These are phyloP conservation scores for Phataginus tetradactyla DNA, from an alignment of 2,797 vertebrate genomes.

Conservation along the genomic window DNA sequence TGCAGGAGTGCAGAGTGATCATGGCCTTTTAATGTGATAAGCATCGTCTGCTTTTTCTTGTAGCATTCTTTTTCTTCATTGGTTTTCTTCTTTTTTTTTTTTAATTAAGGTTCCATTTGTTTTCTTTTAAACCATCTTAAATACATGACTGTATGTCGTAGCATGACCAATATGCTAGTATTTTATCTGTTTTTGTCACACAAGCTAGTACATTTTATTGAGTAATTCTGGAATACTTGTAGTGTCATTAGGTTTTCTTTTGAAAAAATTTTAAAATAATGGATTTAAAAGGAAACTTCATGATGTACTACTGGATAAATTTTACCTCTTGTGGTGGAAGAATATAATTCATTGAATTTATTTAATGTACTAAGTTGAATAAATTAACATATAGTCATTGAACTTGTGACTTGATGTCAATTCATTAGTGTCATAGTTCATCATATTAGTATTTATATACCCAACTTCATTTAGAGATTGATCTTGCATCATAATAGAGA, in stretches of 20 bases:
- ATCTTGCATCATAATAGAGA: neutral
- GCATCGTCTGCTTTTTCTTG: neutral
- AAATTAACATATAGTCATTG: neutral
- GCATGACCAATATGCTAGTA: neutral
- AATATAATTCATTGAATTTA: neutral
- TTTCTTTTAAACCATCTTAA: neutral
- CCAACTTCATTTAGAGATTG: neutral
- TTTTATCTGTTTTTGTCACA: neutral
- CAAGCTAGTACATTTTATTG: slow-evolving; percentile 8
- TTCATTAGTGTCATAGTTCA: slow-evolving; percentile 20
- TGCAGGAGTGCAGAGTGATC: neutral
- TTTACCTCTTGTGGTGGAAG: neutral
- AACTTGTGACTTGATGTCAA: neutral
- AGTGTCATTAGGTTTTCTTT: neutral
- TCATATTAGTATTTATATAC: neutral
- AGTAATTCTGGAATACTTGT: slow-evolving; percentile 23
- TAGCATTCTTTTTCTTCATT: neutral
- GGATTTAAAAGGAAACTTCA: slow-evolving; percentile 26
- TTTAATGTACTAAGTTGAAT: neutral
- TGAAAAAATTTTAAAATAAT: neutral
- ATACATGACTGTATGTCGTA: neutral
- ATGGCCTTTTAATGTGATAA: neutral
- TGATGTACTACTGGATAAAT: neutral
- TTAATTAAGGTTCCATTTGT: neutral
- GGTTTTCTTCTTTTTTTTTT: neutral